phyloP scores from a whole-genome alignment of 2,113 vertebrate genomes.

The Okapia johnstoni region DNA sequence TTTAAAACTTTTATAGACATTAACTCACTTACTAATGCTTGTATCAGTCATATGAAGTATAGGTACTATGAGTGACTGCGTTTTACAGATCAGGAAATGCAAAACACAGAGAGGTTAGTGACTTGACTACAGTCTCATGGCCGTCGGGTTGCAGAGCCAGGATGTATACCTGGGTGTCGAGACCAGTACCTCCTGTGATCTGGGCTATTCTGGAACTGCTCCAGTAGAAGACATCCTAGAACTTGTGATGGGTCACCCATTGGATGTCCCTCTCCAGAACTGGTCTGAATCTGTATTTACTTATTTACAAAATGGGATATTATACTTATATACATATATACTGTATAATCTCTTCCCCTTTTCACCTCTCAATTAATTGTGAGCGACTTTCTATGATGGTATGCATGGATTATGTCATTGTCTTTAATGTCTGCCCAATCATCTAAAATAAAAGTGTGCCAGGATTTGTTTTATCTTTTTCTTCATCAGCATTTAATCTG shows the following conservation, averaged over 20 bases:
- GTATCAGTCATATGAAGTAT: not conserved
- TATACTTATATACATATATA: too few relatives aligned
- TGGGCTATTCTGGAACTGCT: not conserved
- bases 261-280: not conserved
- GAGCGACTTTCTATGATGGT: not conserved
- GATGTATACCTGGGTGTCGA: not conserved
- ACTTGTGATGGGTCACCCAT: not conserved
- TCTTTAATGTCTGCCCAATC: not conserved
- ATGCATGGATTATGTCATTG: rapidly evolving
- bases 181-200: too few relatives aligned
- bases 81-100: not conserved
- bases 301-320: not conserved
- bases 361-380: not conserved
- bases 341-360: not conserved
- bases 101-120: not conserved
- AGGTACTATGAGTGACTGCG: not conserved
- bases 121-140: not conserved
- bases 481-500: rapidly evolving
- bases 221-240: not conserved
- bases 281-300: not conserved
- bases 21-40: not conserved
- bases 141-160: not conserved
- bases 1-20: not conserved
- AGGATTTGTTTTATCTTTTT: not conserved
- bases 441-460: rapidly evolving